A percentile compares a stretch with the other conserved stretches of the same genome.
These are phyloP conservation scores for Limulus polyphemus DNA, from an alignment of 2,888 invertebrate genomes.

Conservation along the genomic window DNA sequence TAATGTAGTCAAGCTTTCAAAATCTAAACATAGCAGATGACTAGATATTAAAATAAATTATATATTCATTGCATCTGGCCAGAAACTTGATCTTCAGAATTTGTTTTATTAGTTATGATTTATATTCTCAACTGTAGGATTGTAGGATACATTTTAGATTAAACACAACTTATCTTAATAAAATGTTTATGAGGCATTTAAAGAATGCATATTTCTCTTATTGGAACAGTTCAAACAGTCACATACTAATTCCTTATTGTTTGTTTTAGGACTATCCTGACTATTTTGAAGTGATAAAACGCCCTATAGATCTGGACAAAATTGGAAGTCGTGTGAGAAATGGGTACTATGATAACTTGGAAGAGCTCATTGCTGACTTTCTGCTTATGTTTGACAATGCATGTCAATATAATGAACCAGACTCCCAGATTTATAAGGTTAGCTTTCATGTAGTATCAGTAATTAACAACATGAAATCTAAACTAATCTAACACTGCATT, in stretches of 20 bases:
- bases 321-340: slow-evolving; percentile 75
- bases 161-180: no score
- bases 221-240: no score
- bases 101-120: neutral
- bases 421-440: slow-evolving; percentile 87
- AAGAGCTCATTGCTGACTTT: slow-evolving; percentile 78
- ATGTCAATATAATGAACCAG: slow-evolving; percentile 93
- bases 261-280: slow-evolving; percentile 70
- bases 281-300: slow-evolving; percentile 92
- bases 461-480: no score
- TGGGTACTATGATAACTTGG: slow-evolving; percentile 60
- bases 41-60: no score
- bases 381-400: slow-evolving; percentile 91
- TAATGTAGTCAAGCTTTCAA: no score
- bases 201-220: no score
- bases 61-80: no score
- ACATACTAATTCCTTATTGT: neutral
- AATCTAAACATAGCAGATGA: no score
- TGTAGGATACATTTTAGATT: no score
- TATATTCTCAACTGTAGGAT: no score
- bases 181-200: no score
- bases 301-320: slow-evolving; percentile 90
- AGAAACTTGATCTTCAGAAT: neutral
- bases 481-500: no score
- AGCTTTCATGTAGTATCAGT: slow-evolving; percentile 12